Percentiles rank a stretch among this genome's conserved stretches.
Conservation (phyloP, 2,888 invertebrate genomes). For the Ditula angustiorana region DNA sequence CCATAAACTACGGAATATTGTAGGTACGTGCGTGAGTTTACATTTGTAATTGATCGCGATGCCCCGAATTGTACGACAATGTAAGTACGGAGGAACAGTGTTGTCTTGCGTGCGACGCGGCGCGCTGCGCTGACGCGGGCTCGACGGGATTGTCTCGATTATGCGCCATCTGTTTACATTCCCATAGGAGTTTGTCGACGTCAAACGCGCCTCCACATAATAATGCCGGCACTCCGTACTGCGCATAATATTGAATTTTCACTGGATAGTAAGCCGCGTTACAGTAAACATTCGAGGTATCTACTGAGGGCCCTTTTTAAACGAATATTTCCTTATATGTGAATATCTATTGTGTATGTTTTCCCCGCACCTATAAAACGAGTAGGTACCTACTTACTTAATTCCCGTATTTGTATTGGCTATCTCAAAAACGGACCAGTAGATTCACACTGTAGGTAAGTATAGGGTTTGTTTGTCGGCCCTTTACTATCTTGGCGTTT, state of each 20-base stretch:
- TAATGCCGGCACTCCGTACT: conserved; percentile 1
- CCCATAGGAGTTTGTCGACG: conserved; percentile 49
- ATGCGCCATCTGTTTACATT: conserved; percentile 47
- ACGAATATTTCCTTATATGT: neutral
- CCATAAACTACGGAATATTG: conserved; percentile 1
- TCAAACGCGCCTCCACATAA: conserved; percentile 30
- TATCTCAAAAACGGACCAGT: neutral
- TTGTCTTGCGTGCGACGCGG: neutral
- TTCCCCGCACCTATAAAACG: too few species aligned
- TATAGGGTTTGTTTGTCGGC: neutral
- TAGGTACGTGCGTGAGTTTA: neutral
- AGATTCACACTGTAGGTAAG: neutral
- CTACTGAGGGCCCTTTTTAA: neutral
- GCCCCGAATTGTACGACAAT: neutral
- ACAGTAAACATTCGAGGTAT: neutral
- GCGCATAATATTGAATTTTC: conserved; percentile 11
- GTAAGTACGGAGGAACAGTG: neutral
- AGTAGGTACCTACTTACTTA: neutral
- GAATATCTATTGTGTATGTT: neutral
- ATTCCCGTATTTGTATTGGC: neutral
- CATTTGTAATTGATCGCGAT: neutral
- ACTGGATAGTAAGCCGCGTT: neutral
- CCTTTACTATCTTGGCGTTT: neutral
- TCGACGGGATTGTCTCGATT: conserved; percentile 28
- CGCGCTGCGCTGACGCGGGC: conserved; percentile 22